Conservation (phyloP, 2,797 vertebrate genomes). For the Eupleurogrammus muticus region DNA sequence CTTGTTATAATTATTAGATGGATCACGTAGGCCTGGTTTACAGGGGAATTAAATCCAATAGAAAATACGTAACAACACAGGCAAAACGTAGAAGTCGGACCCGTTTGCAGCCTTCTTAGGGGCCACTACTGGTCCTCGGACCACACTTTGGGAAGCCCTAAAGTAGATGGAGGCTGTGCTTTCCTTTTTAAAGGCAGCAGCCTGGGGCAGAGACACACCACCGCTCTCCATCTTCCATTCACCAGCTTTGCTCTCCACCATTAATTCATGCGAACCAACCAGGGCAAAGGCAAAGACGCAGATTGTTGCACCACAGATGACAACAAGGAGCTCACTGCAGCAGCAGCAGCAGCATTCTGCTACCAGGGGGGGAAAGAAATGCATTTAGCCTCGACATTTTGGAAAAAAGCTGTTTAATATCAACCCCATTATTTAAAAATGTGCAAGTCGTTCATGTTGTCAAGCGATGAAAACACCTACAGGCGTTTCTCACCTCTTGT, state of each 20-base stretch:
- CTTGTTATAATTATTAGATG: too few relatives aligned
- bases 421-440: slow-evolving; percentile 96
- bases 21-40: too few relatives aligned
- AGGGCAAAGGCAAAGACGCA: slow-evolving; percentile 35
- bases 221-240: slow-evolving; percentile 66
- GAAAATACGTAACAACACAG: neutral
- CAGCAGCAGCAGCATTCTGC: neutral
- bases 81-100: slow-evolving; percentile 14
- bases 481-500: slow-evolving; percentile 94
- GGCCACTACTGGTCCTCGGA: slow-evolving; percentile 33
- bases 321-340: slow-evolving; percentile 32
- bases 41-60: neutral
- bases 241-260: slow-evolving; percentile 65
- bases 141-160: slow-evolving; percentile 50
- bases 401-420: slow-evolving; percentile 85
- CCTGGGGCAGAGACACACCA: slow-evolving; percentile 69
- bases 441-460: slow-evolving; percentile 94
- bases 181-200: slow-evolving; percentile 65
- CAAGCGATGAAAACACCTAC: slow-evolving; percentile 94
- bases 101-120: neutral
- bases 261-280: slow-evolving; percentile 56
- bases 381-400: slow-evolving; percentile 71
- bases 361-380: too few relatives aligned
- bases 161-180: slow-evolving; percentile 50
- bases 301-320: slow-evolving; percentile 33